Evolutionary conservation across 2,797 vertebrate genomes (phyloP), one percentile per base, ranked within the genome.

Genomic region (Argya squamiceps): DNA sequence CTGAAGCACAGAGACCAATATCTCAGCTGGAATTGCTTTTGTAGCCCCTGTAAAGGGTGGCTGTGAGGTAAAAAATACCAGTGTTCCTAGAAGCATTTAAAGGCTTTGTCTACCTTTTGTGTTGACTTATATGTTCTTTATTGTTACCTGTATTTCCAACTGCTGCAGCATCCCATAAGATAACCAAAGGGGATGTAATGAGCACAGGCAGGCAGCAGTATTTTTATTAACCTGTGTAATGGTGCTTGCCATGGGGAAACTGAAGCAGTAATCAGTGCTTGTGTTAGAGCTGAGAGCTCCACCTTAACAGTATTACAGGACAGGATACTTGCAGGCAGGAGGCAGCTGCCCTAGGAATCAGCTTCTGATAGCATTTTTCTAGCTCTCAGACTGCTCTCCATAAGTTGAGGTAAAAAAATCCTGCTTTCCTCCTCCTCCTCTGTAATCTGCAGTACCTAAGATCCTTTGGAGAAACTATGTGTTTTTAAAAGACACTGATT

Each of bases 401-500:
- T 26, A 17, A 67, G 32, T 15, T 2, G 2, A 74, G 26, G 12
- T 17, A 3, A 19, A 47, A 63, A 58, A 71, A 23, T 11, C 3
- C 12, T 39, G 24, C 19, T 44, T 53, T 84, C 10, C 10, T 81
- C 22, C 5, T 52, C 10, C 29, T 37, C 32, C 19, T 26, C 50
- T 75, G 32, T 55, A 49, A 39, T 67, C 67, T 87, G 20, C 59
- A 34, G 8, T 16, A 16, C 26, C n/a, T 43, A 19, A 69, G 29
- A 24, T 39, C 30, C 55, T 67, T 58, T 65, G 67, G 46, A 93
- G 74, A 69, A 84, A 27, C 22, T 16, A 6, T 1, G 1, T 82
- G n/a, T 44, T 69, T 93, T 89, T 41, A 52, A 89, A 89, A 78
- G 46, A 32, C 44, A 36, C 7, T 32, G 39, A 70, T 91, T 84